Conservation (phyloP, 1,140 invertebrate genomes). For the Harpegnathos saltator region DNA sequence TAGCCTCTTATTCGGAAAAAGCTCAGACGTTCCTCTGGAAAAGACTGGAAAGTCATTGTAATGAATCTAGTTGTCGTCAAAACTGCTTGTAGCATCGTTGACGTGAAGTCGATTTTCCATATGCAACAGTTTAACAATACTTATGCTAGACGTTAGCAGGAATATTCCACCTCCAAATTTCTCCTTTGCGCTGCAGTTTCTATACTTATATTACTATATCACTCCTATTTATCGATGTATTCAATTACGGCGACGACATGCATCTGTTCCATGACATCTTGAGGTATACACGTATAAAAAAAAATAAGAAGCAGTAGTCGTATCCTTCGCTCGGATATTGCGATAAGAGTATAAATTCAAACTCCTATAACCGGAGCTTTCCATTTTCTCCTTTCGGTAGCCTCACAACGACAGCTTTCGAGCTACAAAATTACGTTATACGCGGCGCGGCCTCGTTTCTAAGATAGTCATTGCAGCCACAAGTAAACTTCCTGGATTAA, state of each 20-base stretch:
- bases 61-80: neutral
- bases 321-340: neutral
- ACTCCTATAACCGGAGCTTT: too few species aligned
- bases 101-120: slow-evolving; percentile 9
- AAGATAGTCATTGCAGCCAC: neutral
- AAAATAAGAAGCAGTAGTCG: neutral
- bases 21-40: too few species aligned
- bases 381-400: neutral
- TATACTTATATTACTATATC: slow-evolving; percentile 3
- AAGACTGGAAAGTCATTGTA: too few species aligned
- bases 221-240: slow-evolving; percentile 37
- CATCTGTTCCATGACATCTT: neutral
- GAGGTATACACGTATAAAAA: neutral
- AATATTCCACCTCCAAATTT: neutral
- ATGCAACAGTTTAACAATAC: slow-evolving; percentile 2
- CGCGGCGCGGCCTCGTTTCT: neutral
- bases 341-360: slow-evolving; percentile 10
- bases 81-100: neutral
- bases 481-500: slow-evolving; percentile 9
- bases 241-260: slow-evolving; percentile 32
- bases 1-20: too few species aligned
- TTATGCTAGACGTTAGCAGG: neutral
- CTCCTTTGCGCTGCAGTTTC: slow-evolving; percentile 6
- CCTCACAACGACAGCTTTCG: neutral
- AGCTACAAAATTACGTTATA: slow-evolving; percentile 24